Conservation (phyloP, 2,888 invertebrate genomes). For the Orchesellides sinensis region DNA sequence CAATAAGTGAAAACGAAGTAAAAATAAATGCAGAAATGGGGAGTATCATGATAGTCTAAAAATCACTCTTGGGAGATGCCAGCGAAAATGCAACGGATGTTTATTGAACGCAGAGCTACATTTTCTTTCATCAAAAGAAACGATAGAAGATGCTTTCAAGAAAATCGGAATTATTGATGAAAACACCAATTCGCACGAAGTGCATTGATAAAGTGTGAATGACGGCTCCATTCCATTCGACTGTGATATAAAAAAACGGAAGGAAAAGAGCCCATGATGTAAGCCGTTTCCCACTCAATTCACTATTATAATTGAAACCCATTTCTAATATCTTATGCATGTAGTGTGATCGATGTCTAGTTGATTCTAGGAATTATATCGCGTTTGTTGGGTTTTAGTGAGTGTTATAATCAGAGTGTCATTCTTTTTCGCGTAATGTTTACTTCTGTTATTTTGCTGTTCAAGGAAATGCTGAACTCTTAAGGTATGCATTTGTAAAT, state of each 20-base stretch:
- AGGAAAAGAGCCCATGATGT: conserved; percentile 14
- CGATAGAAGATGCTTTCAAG: conserved; percentile 28
- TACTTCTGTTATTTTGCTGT: not conserved
- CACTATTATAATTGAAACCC: conserved; percentile 51
- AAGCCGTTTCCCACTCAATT: conserved; percentile 29
- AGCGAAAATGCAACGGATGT: conserved; percentile 41
- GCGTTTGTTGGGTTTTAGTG: not conserved
- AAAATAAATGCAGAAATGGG: conserved; percentile 12
- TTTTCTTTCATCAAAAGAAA: conserved; percentile 38
- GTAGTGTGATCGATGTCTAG: conserved; percentile 50
- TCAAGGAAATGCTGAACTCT: too few relatives aligned
- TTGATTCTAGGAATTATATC: conserved; percentile 55
- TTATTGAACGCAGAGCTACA: conserved; percentile 43
- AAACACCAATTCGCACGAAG: conserved; percentile 55
- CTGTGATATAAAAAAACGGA: not conserved
- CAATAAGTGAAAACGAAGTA: not conserved
- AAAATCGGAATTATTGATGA: conserved; percentile 66
- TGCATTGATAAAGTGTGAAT: conserved; percentile 65
- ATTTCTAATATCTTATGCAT: too few relatives aligned
- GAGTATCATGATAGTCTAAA: conserved; percentile 1
- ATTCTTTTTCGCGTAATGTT: not conserved
- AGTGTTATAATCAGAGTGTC: conserved; percentile 25
- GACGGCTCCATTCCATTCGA: conserved; percentile 56
- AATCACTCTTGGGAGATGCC: conserved; percentile 53
- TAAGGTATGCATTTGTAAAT: too few relatives aligned